Conservation (phyloP, 1,140 invertebrate species). For the Stratiolaelaps scimitus region DNA sequence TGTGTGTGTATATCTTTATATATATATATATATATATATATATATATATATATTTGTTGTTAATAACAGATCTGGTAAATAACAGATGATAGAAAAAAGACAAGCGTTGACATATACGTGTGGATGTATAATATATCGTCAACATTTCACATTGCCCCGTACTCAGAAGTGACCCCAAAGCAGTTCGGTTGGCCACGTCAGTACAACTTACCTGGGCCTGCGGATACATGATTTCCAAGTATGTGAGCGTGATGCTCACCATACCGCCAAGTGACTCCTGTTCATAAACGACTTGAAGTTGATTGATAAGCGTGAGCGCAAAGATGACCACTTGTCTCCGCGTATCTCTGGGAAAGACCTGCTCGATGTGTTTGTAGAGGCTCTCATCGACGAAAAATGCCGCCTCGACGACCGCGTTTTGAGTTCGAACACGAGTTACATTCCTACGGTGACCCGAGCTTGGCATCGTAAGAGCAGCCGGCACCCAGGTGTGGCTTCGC, state of each 20-base stretch:
- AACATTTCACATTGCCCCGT: too few species aligned
- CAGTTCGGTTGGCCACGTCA: too few species aligned
- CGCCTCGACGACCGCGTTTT: neutral
- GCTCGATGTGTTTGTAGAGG: conserved; percentile 18
- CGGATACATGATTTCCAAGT: conserved; percentile 27
- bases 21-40: too few species aligned
- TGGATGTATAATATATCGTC: too few species aligned
- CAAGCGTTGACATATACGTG: too few species aligned
- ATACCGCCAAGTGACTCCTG: conserved; percentile 11
- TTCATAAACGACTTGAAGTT: conserved; percentile 10
- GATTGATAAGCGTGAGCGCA: conserved; percentile 9
- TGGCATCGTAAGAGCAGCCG: too few species aligned
- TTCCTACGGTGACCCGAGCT: neutral
- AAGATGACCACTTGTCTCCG: neutral
- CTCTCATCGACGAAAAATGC: conserved; percentile 21
- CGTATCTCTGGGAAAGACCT: neutral
- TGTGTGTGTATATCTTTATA: too few species aligned
- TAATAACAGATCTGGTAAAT: too few species aligned
- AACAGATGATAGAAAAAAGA: too few species aligned
- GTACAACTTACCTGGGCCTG: conserved; percentile 2
- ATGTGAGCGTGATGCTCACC: conserved; percentile 11
- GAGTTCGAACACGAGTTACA: neutral
- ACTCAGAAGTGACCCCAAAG: too few species aligned
- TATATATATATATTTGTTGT: too few species aligned
- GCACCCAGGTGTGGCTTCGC: neutral